Conservation (phyloP, 2,888 invertebrate genomes). For the Seira musarum region DNA sequence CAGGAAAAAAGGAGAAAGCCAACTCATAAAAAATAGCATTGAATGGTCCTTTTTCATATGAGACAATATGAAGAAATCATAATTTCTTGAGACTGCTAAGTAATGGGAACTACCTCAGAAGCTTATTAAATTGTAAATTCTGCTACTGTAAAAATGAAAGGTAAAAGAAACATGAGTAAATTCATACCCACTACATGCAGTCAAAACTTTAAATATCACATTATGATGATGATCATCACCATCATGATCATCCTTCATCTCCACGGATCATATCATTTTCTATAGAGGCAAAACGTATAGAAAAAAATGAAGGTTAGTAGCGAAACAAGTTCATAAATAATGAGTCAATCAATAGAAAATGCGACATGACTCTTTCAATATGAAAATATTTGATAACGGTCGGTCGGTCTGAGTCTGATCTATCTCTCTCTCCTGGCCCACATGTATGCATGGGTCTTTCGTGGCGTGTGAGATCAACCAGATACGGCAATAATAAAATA, state of each 20-base stretch:
- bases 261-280: not conserved
- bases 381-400: conserved; percentile 50
- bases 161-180: not conserved
- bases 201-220: not conserved
- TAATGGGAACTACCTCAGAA: conserved; percentile 7
- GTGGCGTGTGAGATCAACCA: conserved; percentile 55
- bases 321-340: conserved; percentile 59
- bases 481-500: conserved; percentile 58
- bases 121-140: conserved; percentile 31
- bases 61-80: not conserved
- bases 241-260: too few species aligned
- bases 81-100: not conserved
- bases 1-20: not conserved
- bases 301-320: conserved; percentile 41
- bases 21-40: not conserved
- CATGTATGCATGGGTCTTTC: not conserved
- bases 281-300: not conserved
- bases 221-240: not conserved
- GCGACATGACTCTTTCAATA: conserved; percentile 21
- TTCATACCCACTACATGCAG: not conserved
- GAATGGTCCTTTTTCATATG: not conserved
- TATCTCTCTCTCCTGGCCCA: too few species aligned
- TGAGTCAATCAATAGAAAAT: conserved; percentile 53
- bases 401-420: conserved; percentile 9
- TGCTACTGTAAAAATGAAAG: conserved; percentile 11